These are phyloP conservation scores for Herpetotheres cachinnans DNA, from an alignment of 2,113 vertebrate species.

Conservation along the genomic window DNA sequence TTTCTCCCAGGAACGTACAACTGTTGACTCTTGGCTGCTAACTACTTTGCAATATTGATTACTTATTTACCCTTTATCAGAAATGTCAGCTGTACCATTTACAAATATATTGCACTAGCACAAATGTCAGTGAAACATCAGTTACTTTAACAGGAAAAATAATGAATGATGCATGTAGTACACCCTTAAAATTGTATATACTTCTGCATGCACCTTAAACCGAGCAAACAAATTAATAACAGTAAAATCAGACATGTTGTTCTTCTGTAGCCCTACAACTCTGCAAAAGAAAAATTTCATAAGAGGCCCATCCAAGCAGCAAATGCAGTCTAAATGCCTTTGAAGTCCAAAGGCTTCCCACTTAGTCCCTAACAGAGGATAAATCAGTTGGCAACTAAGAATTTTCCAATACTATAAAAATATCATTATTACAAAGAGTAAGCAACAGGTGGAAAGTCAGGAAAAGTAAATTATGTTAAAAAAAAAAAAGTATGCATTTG, in stretches of 20 bases:
- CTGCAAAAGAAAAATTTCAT: background rate
- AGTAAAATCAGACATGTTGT: background rate
- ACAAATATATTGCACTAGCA: fast-evolving
- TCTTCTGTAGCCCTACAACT: background rate
- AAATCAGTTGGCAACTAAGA: conserved; percentile 13
- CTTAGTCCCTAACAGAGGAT: background rate
- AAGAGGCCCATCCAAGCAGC: conserved; percentile 39
- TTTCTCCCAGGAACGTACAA: background rate
- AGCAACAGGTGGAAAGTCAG: background rate
- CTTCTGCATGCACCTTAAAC: background rate
- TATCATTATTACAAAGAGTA: background rate
- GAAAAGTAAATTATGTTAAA: background rate
- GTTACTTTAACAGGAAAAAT: background rate
- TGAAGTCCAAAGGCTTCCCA: background rate
- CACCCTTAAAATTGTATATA: background rate
- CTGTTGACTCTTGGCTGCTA: background rate
- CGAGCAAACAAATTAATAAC: background rate
- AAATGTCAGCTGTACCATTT: background rate
- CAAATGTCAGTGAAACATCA: background rate
- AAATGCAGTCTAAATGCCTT: conserved; percentile 25
- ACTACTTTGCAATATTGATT: background rate
- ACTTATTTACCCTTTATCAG: background rate
- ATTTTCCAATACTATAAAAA: background rate
- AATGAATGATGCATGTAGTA: background rate
- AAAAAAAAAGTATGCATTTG: background rate